Base-by-base conservation (phyloP, 1,140 invertebrate genomes). In the Venturia canescens region DNA sequence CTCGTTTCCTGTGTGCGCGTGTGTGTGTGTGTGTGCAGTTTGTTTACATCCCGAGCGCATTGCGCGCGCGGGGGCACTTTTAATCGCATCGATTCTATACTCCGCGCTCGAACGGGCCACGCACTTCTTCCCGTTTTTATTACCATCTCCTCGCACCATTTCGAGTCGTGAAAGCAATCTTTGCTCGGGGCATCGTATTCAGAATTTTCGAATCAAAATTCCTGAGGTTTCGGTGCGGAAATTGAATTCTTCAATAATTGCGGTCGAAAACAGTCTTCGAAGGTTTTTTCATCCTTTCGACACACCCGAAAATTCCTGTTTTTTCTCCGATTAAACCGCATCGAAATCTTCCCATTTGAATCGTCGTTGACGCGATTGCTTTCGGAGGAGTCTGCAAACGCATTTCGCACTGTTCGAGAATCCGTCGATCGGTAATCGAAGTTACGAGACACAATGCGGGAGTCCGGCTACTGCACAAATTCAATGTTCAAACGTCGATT, bases 11-110 rank as follows among this genome's bases (percentile, higher is more conserved):
- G 70, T 66, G 15, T 66, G 21, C 26, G 70, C 70, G 15, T 66
- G 21, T 50, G 70, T n/a, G n/a, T n/a, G n/a, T n/a, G n/a, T n/a
- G 15, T 66, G 21, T 50, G 70, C 70, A 72, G 70, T 72, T 72
- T 72, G 70, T 72, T 72, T 72, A 72, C 70, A 72, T 72, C 70
- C 6, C 38, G 34, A 38, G 53, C 21, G 53, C n/a, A 23, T 57
- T 50, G 70, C 38, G 70, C 70, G 60, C 60, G 13, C 60, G 23
- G 60, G 69, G 69, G 67, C 31, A 72, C 70, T 72, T 72, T 72
- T 72, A 72, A 72, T 50, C 70, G 29, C 70, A 72, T 72, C 70
- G 70, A 72, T 72, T 72, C 38, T 1, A n/a, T n/a, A 70, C 31
- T 18, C 70, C 29, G 38, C 70, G 67, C 31, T 18, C 53, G n/a